Evolutionary conservation across 2,113 vertebrate species (phyloP), one percentile per base, ranked within the genome.

Genomic region (Baryphthengus martii): DNA sequence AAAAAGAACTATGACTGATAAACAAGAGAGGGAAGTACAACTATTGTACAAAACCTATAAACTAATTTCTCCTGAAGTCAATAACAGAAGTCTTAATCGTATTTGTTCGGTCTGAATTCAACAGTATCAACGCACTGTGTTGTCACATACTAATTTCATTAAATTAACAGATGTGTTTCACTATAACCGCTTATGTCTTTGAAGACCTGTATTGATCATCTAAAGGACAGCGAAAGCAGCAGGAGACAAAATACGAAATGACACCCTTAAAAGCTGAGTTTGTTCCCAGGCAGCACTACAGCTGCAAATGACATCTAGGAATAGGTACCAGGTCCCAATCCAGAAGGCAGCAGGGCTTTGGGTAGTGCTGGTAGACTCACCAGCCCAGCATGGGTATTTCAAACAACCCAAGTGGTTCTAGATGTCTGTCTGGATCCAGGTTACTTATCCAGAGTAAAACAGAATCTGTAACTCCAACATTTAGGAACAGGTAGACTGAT

Each of bases 311-410:
- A 81, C 40, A 28, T 35, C 26, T 1, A 39, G 39, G 19, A 44
- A 19, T 3, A 20, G 29, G 17, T 20, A 23, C 42, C 28, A 67
- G 33, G 3, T 50, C 33, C 55, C 35, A 35, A 14, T 33, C 61
- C 53, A 45, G 28, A 83, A 52, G 42, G 40, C 47, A 50, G 23
- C 40, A 56, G 31, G 12, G 9, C 39, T 59, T 42, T 24, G 39
- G 31, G 39, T 45, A 52, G 7, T 29, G 55, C 20, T 23, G 7
- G 31, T 31, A 37, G 21, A 29, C 7, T 13, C 11, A 15, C 9
- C 53, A 68, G 21, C 18, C 33, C 33, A 33, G 13, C 0, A 0
- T 1, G 9, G 19, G 6, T 18, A 25, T 52, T 52, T 65, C 25
- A 20, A 31, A 53, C 29, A 55, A 25, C 12, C 39, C 20, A 35